Evolutionary conservation across 1,140 invertebrate species (phyloP).

Genomic region (Nasonia longicornis): DNA sequence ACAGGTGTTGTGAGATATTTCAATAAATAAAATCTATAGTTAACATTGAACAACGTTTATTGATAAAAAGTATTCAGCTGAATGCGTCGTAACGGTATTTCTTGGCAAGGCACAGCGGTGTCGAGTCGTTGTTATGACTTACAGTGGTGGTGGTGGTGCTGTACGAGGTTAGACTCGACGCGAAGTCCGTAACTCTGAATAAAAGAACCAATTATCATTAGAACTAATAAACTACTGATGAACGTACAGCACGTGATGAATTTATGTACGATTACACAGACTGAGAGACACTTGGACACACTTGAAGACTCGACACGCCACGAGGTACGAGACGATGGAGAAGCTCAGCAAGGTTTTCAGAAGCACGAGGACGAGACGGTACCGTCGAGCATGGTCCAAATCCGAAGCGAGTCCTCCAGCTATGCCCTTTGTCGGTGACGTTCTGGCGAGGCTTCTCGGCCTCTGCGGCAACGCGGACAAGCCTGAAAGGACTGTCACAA

Average conservation of each 20-base stretch:
- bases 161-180: background rate
- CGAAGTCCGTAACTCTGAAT: background rate
- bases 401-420: conserved; percentile 58
- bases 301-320: conserved; percentile 67
- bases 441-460: conserved; percentile 63
- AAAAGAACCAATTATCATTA: background rate
- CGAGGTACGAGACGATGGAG: conserved; percentile 69
- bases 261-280: conserved; percentile 19
- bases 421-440: conserved; percentile 68
- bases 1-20: conserved; percentile 52
- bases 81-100: conserved; percentile 2
- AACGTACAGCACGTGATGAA: background rate
- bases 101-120: background rate
- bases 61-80: background rate
- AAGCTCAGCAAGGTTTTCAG: conserved; percentile 66
- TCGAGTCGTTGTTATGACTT: background rate
- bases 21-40: too few species aligned
- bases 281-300: conserved; percentile 69
- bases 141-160: background rate
- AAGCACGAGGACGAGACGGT: conserved; percentile 58
- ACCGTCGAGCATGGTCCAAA: conserved; percentile 62
- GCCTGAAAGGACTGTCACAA: background rate
- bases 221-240: background rate
- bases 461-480: conserved; percentile 28
- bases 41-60: too few species aligned